Evolutionary conservation across 2,113 vertebrate genomes (phyloP), one percentile per base, ranked within the genome.

Genomic region (Patagioenas fasciata): DNA sequence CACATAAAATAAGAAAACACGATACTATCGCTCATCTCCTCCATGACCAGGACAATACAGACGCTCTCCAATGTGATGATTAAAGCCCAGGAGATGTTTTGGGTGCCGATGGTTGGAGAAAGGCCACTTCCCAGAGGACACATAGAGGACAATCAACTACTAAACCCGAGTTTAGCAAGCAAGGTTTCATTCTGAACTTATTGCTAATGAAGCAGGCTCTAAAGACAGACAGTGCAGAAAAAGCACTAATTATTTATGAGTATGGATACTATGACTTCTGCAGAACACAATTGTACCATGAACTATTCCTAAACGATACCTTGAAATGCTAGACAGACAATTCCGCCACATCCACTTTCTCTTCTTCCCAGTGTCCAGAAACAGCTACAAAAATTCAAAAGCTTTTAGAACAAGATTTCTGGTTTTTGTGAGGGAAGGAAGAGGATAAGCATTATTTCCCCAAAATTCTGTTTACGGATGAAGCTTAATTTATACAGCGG

Each of bases 191-290:
- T 44, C 64, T 11, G 4, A 81, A 32, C 38, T 75, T 17, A 17
- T 25, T 62, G 69, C 56, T 78, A 40, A 66, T 25, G 74, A 70
- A 73, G 84, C 51, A 86, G 44, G 24, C 56, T 85, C 79, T 29
- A 28, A 67, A 72, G 71, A 61, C 75, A 74, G 54, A 14, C 34
- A 61, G 16, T 21, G 77, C 62, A 93, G 26, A 69, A 69, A 72
- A 85, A 47, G 13, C 54, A 80, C 75, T 15, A 83, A 95, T 83
- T 80, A 88, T 89, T 94, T 60, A 90, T 88, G 64, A 93, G 58
- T 12, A 25, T 34, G 36, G 91, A 90, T 93, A 82, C 78, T 48
- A 19, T 34, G 48, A 87, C 84, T 93, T 56, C 5, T 67, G 78
- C 57, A 96, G 56, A 56, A 84, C 47, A 62, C 64, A 73, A 58